These are phyloP conservation scores for Hemiscyllium ocellatum DNA, from an alignment of 2,113 vertebrate genomes.

Conservation along the genomic window DNA sequence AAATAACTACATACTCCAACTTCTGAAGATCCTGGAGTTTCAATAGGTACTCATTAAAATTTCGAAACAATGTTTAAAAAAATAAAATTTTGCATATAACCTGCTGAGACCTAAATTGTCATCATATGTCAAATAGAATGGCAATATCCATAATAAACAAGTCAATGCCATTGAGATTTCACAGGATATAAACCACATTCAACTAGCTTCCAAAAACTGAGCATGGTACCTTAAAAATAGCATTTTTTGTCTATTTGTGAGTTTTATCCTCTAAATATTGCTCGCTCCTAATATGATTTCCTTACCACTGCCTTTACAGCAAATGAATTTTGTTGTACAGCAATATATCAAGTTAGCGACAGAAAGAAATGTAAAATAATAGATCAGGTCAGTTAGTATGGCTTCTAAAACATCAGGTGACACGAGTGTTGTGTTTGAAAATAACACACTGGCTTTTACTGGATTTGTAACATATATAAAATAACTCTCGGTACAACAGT, in stretches of 20 bases:
- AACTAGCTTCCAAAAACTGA: background rate
- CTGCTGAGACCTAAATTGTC: no score
- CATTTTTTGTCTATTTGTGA: background rate
- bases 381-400: background rate
- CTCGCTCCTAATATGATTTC: background rate
- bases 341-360: background rate
- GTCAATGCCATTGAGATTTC: background rate
- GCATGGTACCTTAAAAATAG: background rate
- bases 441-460: background rate
- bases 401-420: conserved; percentile 12
- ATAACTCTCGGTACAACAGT: background rate
- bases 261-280: background rate
- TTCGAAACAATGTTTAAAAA: background rate
- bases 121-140: background rate
- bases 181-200: background rate
- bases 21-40: background rate
- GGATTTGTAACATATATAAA: background rate
- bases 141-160: no score
- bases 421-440: background rate
- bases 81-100: background rate
- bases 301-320: background rate
- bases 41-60: background rate
- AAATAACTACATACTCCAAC: background rate
- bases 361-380: background rate
- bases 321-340: background rate